A percentile compares a stretch with the other conserved stretches of the same genome.
Evolutionary conservation across 2,113 vertebrate genomes (phyloP).

Genomic region (Rhynchomys soricoides): DNA sequence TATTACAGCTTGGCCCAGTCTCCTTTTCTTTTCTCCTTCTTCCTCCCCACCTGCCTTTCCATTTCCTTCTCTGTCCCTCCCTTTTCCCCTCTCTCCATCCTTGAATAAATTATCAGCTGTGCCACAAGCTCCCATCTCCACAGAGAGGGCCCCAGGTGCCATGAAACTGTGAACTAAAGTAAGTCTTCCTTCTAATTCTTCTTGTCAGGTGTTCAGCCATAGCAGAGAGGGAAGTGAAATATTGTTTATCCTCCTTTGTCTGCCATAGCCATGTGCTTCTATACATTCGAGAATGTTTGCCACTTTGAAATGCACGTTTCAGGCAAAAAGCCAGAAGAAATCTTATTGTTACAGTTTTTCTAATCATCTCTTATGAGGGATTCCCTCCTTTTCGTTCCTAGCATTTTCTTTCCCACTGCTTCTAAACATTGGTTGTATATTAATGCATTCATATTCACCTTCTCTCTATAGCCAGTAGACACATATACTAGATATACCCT

Average conservation of each 20-base stretch:
- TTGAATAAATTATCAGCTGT: neutral
- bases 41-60: neutral
- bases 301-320: neutral
- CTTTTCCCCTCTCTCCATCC: neutral
- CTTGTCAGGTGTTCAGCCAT: neutral
- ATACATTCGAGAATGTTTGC: neutral
- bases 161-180: neutral
- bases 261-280: neutral
- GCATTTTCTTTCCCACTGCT: neutral
- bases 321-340: neutral
- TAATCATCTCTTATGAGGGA: neutral
- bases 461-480: neutral
- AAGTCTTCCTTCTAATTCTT: neutral
- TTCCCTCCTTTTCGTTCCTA: neutral
- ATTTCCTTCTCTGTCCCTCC: neutral
- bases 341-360: neutral
- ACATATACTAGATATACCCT: neutral
- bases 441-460: slow-evolving; percentile 16
- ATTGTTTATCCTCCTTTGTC: no score
- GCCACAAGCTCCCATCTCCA: neutral
- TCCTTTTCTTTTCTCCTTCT: neutral
- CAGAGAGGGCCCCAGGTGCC: neutral
- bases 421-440: neutral
- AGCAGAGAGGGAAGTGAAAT: neutral
- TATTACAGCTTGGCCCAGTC: neutral